Evolutionary conservation across 2,113 vertebrate genomes (phyloP), one percentile per base, ranked within the genome.

Genomic region (Casuarius casuarius): DNA sequence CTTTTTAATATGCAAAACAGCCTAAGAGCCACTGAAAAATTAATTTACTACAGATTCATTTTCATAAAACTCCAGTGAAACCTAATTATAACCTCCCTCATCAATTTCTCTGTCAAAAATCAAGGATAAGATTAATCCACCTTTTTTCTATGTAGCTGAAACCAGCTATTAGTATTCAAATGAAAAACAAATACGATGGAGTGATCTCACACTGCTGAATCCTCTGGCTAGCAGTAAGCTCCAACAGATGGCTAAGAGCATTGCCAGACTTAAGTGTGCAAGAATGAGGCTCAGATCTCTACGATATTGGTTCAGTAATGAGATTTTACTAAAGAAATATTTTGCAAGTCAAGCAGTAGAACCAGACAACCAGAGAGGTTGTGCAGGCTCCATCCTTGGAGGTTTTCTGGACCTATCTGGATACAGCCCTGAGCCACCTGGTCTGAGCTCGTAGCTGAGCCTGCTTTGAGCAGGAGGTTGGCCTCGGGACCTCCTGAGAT

Each of bases 111-210:
- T 95, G 91, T 97, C 81, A 92, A 94, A 94, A 95, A 91, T 51
- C 81, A 91, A 38, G 87, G 81, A 80, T 88, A 92, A 94, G 84
- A 95, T 95, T 94, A 97, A 96, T 95, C 59, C 78, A 95, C 72
- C 78, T 92, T 92, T 88, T 87, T 87, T 46, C 87, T 77, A 21
- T 44, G 79, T 66, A 92, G 67, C 2, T 95, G 89, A 96, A 97
- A 95, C 91, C 75, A 86, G 67, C 81, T 95, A 95, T 89, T 91
- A 88, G 78, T 94, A 85, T 96, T 97, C 88, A 89, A 97, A 94
- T 94, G 67, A 94, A 92, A 97, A 95, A 82, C 78, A 96, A 95
- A 95, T 54, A 94, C 2, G 42, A 71, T 42, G 49, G 74, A 66
- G n/a, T 77, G 62, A 95, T 87, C 81, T 94, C 72, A 54, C 33